Base-by-base conservation (phyloP, 2,888 invertebrate genomes). In the Oscheius sp. region DNA sequence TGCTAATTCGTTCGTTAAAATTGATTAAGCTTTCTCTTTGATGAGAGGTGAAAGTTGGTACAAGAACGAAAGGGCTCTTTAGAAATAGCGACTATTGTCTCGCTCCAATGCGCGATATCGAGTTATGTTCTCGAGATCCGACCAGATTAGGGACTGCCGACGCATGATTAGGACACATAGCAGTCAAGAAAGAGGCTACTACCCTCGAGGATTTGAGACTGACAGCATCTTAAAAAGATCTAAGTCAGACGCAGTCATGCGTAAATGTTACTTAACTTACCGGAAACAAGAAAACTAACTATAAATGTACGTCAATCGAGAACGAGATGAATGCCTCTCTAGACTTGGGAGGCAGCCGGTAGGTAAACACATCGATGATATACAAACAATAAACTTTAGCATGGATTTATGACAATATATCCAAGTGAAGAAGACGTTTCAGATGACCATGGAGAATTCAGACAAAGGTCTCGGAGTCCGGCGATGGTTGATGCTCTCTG, bases 101-200 rank as follows among this genome's bases (percentile, higher is more conserved):
- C 28, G 26, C 44, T 14, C 24, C 54, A 22, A 24, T 44, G 59
- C 59, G 49, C 62, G 62, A 62, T 47, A 62, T 62, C 62, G 62
- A 62, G 62, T 62, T 62, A 62, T 62, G 62, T 47, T 47, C 62
- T 47, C 47, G 62, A 62, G 62, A 62, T 62, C 62, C 47, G 62
- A 49, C 47, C 49, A 62, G 62, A 62, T 62, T 62, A 62, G 62
- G 62, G 47, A 44, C 62, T 47, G 49, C 62, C 62, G 62, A 62
- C 49, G 62, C 62, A 33, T 62, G 62, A 62, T 62, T 62, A 44
- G 47, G 49, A 28, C 57, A 57, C 41, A 47, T 24, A 38, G 59
- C 59, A 59, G 44, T 44, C 59, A 59, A 44, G 41, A 44, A 59
- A 54, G 54, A 41, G 41, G 24, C 8, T 26, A 44, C 59, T 26